A percentile compares a stretch with the other conserved stretches of the same genome.
Evolutionary conservation across 2,113 vertebrate genomes (phyloP).

Genomic region (Physeter macrocephalus): DNA sequence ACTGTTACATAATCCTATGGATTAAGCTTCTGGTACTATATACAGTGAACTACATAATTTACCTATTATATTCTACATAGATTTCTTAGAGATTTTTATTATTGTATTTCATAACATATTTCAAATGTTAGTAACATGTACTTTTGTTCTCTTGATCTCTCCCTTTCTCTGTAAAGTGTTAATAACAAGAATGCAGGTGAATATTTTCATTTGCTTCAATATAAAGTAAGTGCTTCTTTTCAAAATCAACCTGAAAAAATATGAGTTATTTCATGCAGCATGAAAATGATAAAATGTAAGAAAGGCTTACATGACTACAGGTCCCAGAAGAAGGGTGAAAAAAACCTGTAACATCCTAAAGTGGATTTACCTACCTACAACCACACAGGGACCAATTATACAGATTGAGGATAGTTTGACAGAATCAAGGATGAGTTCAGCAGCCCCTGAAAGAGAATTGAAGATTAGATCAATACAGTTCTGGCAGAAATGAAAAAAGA

Average conservation of each 20-base stretch:
- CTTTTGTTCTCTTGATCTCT: neutral
- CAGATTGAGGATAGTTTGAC: conserved; percentile 45
- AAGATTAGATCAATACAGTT: conserved; percentile 67
- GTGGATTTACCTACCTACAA: neutral
- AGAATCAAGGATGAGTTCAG: conserved; percentile 60
- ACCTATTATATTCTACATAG: neutral
- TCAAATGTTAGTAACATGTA: neutral
- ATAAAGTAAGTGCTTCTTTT: conserved; percentile 18
- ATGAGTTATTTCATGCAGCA: neutral
- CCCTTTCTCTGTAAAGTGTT: neutral
- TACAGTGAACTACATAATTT: neutral
- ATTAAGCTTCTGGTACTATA: neutral
- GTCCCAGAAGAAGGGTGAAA: conserved; percentile 15
- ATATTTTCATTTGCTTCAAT: neutral
- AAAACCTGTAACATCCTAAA: neutral
- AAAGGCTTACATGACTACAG: neutral
- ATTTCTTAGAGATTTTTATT: neutral
- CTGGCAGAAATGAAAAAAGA: conserved; percentile 42
- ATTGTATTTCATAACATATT: neutral
- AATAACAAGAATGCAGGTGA: neutral
- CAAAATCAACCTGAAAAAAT: conserved; percentile 12
- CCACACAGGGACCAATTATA: conserved; percentile 69
- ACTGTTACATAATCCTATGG: neutral
- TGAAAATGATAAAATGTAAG: conserved; percentile 18
- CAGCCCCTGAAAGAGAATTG: conserved; percentile 41